A percentile compares a stretch with the other conserved stretches of the same genome.
Evolutionary conservation across 2,888 invertebrate genomes (phyloP).

Genomic region (Hyalella azteca): DNA sequence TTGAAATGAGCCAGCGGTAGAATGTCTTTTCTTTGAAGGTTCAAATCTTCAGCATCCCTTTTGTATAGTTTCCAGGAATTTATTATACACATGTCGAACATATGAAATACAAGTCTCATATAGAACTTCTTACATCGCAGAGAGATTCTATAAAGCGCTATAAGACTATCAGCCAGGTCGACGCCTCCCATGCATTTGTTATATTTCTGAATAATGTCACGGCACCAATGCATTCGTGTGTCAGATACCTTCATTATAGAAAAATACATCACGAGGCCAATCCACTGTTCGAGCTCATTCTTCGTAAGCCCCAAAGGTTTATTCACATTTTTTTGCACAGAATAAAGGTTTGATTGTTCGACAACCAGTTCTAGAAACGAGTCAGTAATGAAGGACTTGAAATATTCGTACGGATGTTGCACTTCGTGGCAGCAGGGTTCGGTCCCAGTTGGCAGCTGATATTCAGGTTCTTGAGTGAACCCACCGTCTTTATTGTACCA

Average conservation of each 20-base stretch:
- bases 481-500: neutral
- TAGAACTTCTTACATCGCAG: conserved; percentile 8
- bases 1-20: conserved; percentile 19
- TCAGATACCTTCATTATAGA: neutral
- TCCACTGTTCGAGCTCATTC: conserved; percentile 8
- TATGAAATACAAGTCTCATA: neutral
- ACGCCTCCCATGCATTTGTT: conserved; percentile 25
- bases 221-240: neutral
- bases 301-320: conserved; percentile 16
- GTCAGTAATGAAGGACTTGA: neutral
- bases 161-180: conserved; percentile 2
- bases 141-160: neutral
- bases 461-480: neutral
- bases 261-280: neutral
- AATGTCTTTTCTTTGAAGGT: neutral
- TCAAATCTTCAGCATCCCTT: neutral
- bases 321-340: neutral
- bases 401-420: neutral
- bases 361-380: neutral
- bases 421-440: neutral
- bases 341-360: conserved; percentile 1
- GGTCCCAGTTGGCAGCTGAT: neutral
- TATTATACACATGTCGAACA: conserved; percentile 14
- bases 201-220: neutral
- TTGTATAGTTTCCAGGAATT: conserved; percentile 27